Base-by-base conservation (phyloP, 2,797 vertebrate species). In the Loriculus beryllinus region DNA sequence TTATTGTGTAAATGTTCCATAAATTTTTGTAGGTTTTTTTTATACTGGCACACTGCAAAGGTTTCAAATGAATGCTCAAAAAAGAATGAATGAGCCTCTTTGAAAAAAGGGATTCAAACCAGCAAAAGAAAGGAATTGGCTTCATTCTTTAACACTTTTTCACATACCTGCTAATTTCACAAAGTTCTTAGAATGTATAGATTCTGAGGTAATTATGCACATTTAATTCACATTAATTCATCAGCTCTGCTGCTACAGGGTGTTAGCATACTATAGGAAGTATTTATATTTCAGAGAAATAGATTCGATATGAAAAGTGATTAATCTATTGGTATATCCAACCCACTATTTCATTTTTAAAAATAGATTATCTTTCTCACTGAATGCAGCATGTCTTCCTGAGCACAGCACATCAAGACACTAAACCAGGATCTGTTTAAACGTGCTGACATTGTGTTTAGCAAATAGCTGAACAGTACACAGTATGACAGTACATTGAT, bases 1-100 rank as follows among this genome's bases (percentile, higher is more conserved):
- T 77, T 52, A 72, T 89, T 92, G 76, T 91, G 70, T 51, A 86
- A 80, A 92, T 81, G 79, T 77, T 95, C 84, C 54, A 37, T 33
- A 47, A 57, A 12, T 39, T 39, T 39, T 39, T n/a, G n/a, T n/a
- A 12, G 37, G 8, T 39, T 31, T 62, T 77, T 76, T 91, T n/a
- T 37, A 85, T 76, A 54, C 19, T 59, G 68, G 57, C 40, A 82
- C 49, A 79, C 21, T 69, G 69, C 18, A 91, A 69, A 76, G 12
- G 28, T 88, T 88, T 81, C 42, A 94, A 78, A 62, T 8, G 2
- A 69, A 65, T 43, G 57, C 43, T 69, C 45, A 52, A 65, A 90
- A 78, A 74, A 80, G 51, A 77, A 80, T 33, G 45, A 21, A 87
- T 93, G 35, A 83, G 9, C 10, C 6, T 3, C 12, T 33, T 6